Conservation (phyloP, 2,113 vertebrate species). For the Plecturocebus donacophilus region DNA sequence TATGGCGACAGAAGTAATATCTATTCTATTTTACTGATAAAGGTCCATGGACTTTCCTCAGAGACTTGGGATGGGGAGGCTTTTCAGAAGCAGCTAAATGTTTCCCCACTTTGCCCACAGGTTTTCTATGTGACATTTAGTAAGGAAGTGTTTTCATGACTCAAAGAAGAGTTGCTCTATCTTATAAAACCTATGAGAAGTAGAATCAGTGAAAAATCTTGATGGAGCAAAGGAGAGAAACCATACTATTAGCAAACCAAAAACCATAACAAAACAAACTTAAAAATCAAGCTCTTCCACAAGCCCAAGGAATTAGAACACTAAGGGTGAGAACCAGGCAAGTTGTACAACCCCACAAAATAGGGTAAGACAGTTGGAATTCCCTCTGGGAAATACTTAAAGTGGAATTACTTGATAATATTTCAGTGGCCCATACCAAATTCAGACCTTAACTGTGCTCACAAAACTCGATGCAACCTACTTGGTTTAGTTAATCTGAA, state of each 20-base stretch:
- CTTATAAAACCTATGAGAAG: background rate
- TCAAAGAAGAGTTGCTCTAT: background rate
- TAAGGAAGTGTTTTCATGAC: background rate
- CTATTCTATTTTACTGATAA: background rate
- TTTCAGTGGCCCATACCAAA: background rate
- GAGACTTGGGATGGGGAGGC: background rate
- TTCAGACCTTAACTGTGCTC: background rate
- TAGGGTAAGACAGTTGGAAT: background rate
- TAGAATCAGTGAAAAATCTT: background rate
- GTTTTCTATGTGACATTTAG: background rate
- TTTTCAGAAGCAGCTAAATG: background rate
- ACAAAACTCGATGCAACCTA: background rate
- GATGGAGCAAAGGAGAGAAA: background rate
- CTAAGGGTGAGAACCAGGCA: background rate
- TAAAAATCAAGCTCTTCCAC: background rate
- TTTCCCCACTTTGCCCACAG: background rate
- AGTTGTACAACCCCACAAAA: background rate
- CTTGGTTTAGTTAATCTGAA: background rate
- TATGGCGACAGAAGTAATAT: background rate
- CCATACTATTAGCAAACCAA: background rate
- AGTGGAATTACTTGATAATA: background rate
- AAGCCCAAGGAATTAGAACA: background rate
- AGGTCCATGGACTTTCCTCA: background rate
- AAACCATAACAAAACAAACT: background rate
- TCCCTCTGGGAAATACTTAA: background rate